Evolutionary conservation across 2,888 invertebrate genomes (phyloP).

Genomic region (Agapostemon virescens): DNA sequence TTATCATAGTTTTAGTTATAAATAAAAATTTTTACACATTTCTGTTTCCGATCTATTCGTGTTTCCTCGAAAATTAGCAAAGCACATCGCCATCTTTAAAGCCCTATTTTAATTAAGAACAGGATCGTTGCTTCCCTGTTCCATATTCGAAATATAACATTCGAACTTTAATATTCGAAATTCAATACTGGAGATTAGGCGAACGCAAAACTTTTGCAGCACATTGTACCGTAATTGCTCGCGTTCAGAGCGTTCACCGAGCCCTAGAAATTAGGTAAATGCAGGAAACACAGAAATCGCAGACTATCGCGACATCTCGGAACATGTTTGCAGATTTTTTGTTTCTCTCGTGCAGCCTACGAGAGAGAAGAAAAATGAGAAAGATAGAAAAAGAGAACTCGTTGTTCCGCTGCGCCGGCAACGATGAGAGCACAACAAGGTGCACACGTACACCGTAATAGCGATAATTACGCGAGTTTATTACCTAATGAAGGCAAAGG

Average conservation of each 20-base stretch:
- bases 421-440: constrained; percentile 2
- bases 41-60: too few relatives aligned
- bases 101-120: too few relatives aligned
- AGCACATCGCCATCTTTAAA: too few relatives aligned
- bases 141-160: not conserved
- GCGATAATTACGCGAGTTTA: constrained; percentile 66
- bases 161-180: too few relatives aligned
- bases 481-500: constrained; percentile 62
- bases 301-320: constrained; percentile 45
- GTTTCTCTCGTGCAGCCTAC: not conserved
- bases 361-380: not conserved
- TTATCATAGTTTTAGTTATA: too few relatives aligned
- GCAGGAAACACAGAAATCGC: constrained; percentile 15
- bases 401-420: constrained; percentile 20
- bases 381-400: not conserved
- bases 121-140: not conserved
- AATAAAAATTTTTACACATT: too few relatives aligned
- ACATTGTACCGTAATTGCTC: constrained; percentile 50
- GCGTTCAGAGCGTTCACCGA: constrained; percentile 43
- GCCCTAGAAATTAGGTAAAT: constrained; percentile 48
- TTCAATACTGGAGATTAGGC: not conserved
- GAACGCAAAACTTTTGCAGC: not conserved
- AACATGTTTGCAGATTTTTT: constrained; percentile 15
- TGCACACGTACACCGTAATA: constrained; percentile 43
- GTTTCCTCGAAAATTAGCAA: too few relatives aligned